These are phyloP conservation scores for Catharus ustulatus DNA, from an alignment of 2,797 vertebrate species.

Conservation along the genomic window DNA sequence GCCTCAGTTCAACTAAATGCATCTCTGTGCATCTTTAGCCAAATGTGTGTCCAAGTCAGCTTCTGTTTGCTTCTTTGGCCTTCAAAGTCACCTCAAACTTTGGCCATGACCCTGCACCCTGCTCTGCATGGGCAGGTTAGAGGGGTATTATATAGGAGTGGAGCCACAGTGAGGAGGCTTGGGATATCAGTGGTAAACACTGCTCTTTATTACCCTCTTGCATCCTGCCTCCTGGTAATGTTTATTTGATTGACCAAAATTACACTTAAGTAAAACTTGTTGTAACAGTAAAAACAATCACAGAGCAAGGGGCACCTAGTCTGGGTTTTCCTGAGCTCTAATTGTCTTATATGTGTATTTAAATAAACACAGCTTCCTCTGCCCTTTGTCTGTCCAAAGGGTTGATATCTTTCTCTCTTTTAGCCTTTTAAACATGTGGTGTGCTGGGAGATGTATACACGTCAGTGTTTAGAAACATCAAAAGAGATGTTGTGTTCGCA, in stretches of 20 bases:
- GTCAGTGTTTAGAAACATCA: conserved; percentile 53
- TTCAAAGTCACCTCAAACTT: neutral
- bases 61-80: neutral
- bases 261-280: neutral
- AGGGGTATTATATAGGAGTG: neutral
- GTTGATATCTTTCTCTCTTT: conserved; percentile 16
- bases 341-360: neutral
- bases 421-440: neutral
- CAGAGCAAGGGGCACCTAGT: neutral
- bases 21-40: neutral
- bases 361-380: neutral
- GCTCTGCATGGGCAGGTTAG: neutral
- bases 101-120: neutral
- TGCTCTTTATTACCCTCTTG: neutral
- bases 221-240: neutral
- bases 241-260: neutral
- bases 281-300: neutral
- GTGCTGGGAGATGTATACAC: neutral
- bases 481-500: conserved; percentile 59
- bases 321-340: neutral
- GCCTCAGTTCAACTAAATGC: neutral
- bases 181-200: neutral
- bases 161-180: neutral
- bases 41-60: neutral
- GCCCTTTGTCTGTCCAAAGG: neutral